phyloP scores from a whole-genome alignment of 2,888 invertebrate species.

The Perizoma affinitatum region DNA sequence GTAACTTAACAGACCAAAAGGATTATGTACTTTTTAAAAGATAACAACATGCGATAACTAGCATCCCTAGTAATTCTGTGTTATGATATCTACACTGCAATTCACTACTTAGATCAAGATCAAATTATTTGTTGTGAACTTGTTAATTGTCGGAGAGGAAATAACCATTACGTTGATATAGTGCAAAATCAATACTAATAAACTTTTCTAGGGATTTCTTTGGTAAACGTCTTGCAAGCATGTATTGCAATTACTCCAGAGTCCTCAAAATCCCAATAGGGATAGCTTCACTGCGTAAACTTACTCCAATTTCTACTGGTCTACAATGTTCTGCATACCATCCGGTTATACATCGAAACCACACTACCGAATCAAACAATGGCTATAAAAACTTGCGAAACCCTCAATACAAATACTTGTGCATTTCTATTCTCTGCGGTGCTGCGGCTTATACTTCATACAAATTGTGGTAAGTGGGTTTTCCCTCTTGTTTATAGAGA shows the following conservation, averaged over 20 bases:
- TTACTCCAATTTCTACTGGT: conserved; percentile 38
- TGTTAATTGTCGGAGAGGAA: too few species aligned
- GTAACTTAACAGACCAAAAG: too few species aligned
- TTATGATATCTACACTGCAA: too few species aligned
- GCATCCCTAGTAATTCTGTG: too few species aligned
- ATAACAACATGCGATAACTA: too few species aligned
- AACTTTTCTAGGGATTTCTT: background rate
- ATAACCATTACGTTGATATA: too few species aligned
- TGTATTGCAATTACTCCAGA: conserved; percentile 58
- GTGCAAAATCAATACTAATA: too few species aligned
- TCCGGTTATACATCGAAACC: conserved; percentile 44
- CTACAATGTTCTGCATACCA: conserved; percentile 43
- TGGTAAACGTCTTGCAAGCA: conserved; percentile 23
- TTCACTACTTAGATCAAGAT: too few species aligned
- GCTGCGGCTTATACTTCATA: conserved; percentile 64
- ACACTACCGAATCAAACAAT: conserved; percentile 38
- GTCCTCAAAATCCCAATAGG: conserved; percentile 55
- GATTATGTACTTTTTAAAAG: too few species aligned
- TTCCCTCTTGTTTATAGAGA: too few species aligned
- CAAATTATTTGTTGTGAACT: too few species aligned
- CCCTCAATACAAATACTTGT: conserved; percentile 57
- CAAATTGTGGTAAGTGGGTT: conserved; percentile 62
- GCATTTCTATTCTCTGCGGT: conserved; percentile 63
- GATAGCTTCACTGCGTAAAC: conserved; percentile 49
- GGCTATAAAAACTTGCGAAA: conserved; percentile 40